Evolutionary conservation across 2,113 vertebrate species (phyloP).

Genomic region (Barbus barbus): DNA sequence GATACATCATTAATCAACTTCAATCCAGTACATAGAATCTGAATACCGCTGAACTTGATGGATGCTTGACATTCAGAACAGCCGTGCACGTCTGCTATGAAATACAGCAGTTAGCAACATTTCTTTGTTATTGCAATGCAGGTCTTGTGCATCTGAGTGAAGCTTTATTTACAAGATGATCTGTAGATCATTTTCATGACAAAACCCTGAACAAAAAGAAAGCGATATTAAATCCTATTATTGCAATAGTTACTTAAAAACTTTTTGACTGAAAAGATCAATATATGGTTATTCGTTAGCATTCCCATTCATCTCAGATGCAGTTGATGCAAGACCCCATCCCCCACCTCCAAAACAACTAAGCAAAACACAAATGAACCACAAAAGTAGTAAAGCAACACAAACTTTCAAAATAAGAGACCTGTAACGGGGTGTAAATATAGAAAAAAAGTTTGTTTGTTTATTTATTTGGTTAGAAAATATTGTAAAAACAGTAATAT

Average conservation of each 20-base stretch:
- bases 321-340: no score
- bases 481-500: not conserved
- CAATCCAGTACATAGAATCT: conserved; percentile 65
- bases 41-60: conserved; percentile 64
- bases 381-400: no score
- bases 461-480: no score
- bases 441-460: no score
- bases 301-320: not conserved
- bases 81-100: conserved; percentile 46
- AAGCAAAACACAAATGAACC: no score
- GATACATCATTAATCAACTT: conserved; percentile 78
- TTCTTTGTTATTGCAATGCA: not conserved
- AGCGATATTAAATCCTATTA: no score
- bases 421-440: no score
- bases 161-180: conserved; percentile 15
- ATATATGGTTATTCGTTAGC: not conserved
- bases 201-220: not conserved
- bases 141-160: not conserved
- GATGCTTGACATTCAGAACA: conserved; percentile 64
- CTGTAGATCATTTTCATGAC: not conserved
- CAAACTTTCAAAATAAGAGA: no score
- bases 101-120: not conserved
- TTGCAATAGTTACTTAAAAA: no score
- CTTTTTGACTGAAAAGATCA: no score
- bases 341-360: no score